A percentile compares a stretch with the other conserved stretches of the same genome.
Evolutionary conservation across 2,113 vertebrate genomes (phyloP).

Genomic region (Hemibagrus wyckioides): DNA sequence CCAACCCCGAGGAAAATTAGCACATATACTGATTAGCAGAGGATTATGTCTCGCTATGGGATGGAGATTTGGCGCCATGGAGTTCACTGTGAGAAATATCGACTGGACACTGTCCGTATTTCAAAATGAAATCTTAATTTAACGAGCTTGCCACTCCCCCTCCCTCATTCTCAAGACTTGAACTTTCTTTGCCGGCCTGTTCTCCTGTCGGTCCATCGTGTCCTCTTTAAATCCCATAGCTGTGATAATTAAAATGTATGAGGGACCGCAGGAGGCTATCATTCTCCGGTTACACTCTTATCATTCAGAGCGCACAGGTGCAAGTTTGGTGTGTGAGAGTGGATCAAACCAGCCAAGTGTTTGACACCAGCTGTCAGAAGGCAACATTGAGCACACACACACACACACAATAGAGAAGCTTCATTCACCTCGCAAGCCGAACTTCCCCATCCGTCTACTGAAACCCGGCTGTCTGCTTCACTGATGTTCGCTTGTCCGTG

Average conservation of each 20-base stretch:
- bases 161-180: no score
- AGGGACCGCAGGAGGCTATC: conserved; percentile 7
- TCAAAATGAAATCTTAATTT: neutral
- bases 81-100: neutral
- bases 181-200: neutral
- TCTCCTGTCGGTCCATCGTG: neutral
- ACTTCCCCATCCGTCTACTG: neutral
- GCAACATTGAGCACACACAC: conserved; percentile 9
- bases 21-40: neutral
- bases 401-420: neutral
- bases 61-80: neutral
- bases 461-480: neutral
- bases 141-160: neutral
- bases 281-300: conserved; percentile 32
- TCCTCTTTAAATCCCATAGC: neutral
- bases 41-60: neutral
- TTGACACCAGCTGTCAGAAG: conserved; percentile 47
- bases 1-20: neutral
- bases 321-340: conserved; percentile 29
- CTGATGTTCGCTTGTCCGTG: neutral
- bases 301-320: conserved; percentile 46
- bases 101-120: neutral
- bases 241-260: conserved; percentile 41
- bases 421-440: neutral
- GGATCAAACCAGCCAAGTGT: conserved; percentile 48